Evolutionary conservation across 1,140 invertebrate genomes (phyloP).

Genomic region (Drosophila nebulosa): DNA sequence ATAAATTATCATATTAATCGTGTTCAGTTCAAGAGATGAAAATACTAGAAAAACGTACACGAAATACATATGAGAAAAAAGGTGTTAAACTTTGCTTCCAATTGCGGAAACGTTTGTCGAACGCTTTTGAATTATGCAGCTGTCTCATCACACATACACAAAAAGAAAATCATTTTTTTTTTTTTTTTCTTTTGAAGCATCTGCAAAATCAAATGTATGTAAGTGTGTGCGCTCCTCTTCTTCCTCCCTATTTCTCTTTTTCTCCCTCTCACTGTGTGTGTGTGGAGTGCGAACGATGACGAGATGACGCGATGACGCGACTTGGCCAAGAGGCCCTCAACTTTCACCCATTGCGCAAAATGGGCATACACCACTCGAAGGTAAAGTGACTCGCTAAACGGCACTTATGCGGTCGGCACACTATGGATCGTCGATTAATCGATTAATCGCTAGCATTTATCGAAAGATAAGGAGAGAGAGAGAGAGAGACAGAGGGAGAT

Average conservation of each 20-base stretch:
- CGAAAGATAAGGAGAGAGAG: no score
- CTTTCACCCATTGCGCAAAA: conserved; percentile 58
- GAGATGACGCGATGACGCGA: not conserved
- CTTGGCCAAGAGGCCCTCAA: conserved; percentile 23
- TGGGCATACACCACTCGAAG: conserved; percentile 12
- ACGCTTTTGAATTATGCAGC: conserved; percentile 18
- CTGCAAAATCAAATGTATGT: not conserved
- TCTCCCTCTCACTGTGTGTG: conserved; percentile 1
- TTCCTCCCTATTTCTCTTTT: no score
- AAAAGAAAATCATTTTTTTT: conserved; percentile 8
- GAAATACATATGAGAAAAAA: not conserved
- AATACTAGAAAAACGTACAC: conserved; percentile 5
- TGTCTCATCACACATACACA: conserved; percentile 7
- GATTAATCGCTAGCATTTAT: not conserved
- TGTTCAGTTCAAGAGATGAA: not conserved
- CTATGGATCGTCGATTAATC: not conserved
- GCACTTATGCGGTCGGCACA: not conserved
- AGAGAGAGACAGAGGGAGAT: no score
- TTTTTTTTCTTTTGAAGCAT: conserved; percentile 1
- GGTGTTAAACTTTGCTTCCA: not conserved
- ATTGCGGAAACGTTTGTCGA: not conserved
- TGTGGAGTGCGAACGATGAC: conserved; percentile 10
- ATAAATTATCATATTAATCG: conserved; percentile 54
- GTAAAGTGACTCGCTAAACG: not conserved
- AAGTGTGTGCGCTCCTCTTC: conserved; percentile 17